Evolutionary conservation across 2,888 invertebrate species (phyloP).

Genomic region (Deilephila porcellus): DNA sequence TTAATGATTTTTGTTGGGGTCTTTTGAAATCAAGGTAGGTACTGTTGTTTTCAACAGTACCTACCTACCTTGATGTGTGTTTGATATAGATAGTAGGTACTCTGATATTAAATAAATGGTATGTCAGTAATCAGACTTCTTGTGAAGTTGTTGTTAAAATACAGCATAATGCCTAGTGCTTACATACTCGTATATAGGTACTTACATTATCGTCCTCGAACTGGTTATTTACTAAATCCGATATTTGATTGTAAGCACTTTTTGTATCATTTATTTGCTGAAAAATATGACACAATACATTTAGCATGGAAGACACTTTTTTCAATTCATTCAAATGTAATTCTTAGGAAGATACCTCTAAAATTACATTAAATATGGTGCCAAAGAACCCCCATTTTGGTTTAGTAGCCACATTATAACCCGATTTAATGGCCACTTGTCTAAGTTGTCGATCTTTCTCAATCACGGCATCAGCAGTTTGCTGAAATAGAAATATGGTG

Average conservation of each 20-base stretch:
- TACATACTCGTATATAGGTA: slow-evolving; percentile 39
- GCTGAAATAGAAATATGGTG: slow-evolving; percentile 56
- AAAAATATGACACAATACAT: slow-evolving; percentile 19
- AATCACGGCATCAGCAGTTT: slow-evolving; percentile 70
- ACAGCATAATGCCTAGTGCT: too few relatives aligned
- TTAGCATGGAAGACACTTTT: too few relatives aligned
- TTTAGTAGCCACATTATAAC: slow-evolving; percentile 61
- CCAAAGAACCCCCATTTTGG: slow-evolving; percentile 81
- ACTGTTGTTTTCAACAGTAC: too few relatives aligned
- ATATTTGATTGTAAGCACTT: slow-evolving; percentile 79
- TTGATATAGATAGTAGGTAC: too few relatives aligned
- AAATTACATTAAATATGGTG: slow-evolving; percentile 76
- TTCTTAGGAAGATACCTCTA: slow-evolving; percentile 61
- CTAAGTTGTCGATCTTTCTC: slow-evolving; percentile 67
- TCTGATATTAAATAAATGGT: too few relatives aligned
- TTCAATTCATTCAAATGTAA: background rate
- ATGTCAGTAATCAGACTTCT: too few relatives aligned
- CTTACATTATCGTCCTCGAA: slow-evolving; percentile 76
- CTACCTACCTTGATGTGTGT: too few relatives aligned
- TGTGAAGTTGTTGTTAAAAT: too few relatives aligned
- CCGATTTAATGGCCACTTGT: slow-evolving; percentile 61
- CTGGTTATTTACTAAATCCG: slow-evolving; percentile 72
- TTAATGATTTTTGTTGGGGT: too few relatives aligned
- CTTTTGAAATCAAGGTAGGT: too few relatives aligned
- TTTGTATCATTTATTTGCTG: slow-evolving; percentile 83